Evolutionary conservation across 1,140 invertebrate species (phyloP).

Genomic region (Brachionus paranguensis): DNA sequence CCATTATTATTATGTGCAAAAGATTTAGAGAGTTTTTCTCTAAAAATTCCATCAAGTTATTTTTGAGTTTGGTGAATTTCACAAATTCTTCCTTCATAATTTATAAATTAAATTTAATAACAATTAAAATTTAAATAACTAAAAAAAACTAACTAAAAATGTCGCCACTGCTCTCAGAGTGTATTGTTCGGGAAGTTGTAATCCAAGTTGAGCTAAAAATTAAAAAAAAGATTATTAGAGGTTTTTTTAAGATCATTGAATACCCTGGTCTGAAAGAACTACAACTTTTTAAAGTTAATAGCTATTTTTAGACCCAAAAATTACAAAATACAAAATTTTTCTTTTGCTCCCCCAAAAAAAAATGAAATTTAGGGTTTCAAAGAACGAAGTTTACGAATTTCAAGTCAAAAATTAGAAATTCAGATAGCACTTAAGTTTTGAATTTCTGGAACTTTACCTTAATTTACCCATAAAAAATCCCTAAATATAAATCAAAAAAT

Average conservation of each 20-base stretch:
- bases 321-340: too few species aligned
- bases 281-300: not conserved
- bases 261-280: too few species aligned
- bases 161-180: constrained; percentile 21
- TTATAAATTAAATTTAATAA: not conserved
- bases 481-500: too few species aligned
- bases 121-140: not conserved
- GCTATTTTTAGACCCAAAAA: too few species aligned
- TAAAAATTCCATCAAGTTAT: constrained; percentile 27
- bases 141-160: not conserved
- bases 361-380: too few species aligned
- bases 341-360: too few species aligned
- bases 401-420: too few species aligned
- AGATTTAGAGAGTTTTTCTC: constrained; percentile 1
- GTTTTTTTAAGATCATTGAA: not conserved
- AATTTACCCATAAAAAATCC: too few species aligned
- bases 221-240: not conserved
- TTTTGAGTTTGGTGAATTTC: constrained; percentile 29
- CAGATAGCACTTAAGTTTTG: too few species aligned
- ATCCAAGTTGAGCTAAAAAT: constrained; percentile 20
- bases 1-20: not conserved
- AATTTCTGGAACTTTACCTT: too few species aligned
- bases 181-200: constrained; percentile 36
- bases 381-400: too few species aligned
- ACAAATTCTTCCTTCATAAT: constrained; percentile 29